Evolutionary conservation across 2,888 invertebrate genomes (phyloP), one percentile per base, ranked within the genome.

Genomic region (Eupelmus urozonus): DNA sequence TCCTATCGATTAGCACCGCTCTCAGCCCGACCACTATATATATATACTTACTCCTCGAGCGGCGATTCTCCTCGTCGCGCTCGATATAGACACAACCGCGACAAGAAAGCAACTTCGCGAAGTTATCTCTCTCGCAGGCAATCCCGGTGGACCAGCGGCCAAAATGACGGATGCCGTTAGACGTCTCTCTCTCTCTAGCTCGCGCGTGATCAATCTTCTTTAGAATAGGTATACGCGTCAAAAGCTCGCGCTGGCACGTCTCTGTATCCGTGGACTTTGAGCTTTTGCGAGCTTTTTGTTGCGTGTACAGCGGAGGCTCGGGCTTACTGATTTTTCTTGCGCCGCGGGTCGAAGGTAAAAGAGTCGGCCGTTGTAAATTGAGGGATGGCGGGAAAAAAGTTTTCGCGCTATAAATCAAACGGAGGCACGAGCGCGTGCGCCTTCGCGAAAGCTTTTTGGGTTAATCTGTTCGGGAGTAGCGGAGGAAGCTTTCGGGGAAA

Each of bases 141-240:
- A 34, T 34, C 34, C 34, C 34, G 9, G 34, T 34, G 3, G 34
- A 34, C 3, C 5, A 9, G 3, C 34, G 9, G 5, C 3, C 5
- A 34, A 60, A 62, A 62, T 69, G 69, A 75, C 69, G 62, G 65
- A 65, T 51, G 57, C 51, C 34, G 25, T 55, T 66, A 53, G 55
- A 55, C 34, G 25, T 57, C 11, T 5, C 29, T n/a, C 34, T 34
- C 34, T 34, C 9, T 34, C 16, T 18, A 13, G 20, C 63, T 18
- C 20, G 69, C 5, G 53, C 16, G 23, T 70, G 57, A 76, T 76
- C 65, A 70, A 71, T 71, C 70, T 76, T 70, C 76, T 55, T 76
- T 59, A 57, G 49, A 71, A 69, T 57, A 27, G 42, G 63, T 20
- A 51, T 18, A 3, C 29, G 45, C 34, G 55, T 72, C 45, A 57